phyloP scores from a whole-genome alignment of 2,113 vertebrate genomes.

The Eulemur macaco region DNA sequence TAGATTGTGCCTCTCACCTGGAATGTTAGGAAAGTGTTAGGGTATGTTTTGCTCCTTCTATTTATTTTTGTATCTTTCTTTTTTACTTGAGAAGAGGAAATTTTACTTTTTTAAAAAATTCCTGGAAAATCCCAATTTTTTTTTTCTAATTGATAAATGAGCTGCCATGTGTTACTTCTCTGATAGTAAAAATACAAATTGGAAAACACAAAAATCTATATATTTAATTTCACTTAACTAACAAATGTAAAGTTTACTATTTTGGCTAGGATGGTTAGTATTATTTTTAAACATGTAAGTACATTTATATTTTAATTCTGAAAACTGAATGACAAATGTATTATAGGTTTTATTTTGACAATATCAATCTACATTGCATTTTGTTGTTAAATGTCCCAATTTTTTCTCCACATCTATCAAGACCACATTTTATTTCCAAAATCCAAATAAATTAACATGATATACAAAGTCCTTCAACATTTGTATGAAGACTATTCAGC shows the following conservation, averaged over 20 bases:
- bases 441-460: background rate
- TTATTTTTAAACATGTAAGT: background rate
- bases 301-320: background rate
- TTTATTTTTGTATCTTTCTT: background rate
- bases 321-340: constrained; percentile 25
- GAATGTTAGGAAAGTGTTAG: background rate
- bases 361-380: background rate
- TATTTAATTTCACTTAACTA: background rate
- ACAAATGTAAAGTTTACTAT: background rate
- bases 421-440: background rate
- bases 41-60: background rate
- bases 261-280: background rate
- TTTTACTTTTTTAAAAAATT: background rate
- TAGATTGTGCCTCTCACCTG: background rate
- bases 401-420: background rate
- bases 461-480: background rate
- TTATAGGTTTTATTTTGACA: constrained; percentile 44
- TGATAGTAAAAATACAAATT: background rate
- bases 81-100: background rate
- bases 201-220: background rate
- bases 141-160: background rate
- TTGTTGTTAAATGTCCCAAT: background rate
- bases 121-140: background rate
- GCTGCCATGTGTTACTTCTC: background rate
- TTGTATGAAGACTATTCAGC: background rate